These are phyloP conservation scores for Characodon lateralis DNA, from an alignment of 2,797 vertebrate species.

Conservation along the genomic window DNA sequence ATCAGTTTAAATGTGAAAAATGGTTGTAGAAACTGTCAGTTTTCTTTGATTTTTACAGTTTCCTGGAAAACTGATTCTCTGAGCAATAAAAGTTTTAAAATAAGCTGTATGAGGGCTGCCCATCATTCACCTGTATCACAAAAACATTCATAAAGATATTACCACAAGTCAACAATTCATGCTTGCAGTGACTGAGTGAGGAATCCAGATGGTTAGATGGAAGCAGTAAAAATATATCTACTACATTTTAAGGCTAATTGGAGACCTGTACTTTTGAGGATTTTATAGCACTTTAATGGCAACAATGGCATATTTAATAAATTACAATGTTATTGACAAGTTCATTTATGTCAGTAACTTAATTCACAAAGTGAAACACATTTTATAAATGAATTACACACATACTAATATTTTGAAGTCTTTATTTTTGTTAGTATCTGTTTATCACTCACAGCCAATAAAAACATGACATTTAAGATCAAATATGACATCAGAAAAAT, in stretches of 20 bases:
- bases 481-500: not conserved
- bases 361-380: not conserved
- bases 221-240: not conserved
- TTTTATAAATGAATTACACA: not conserved
- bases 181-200: not conserved
- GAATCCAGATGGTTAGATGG: not conserved
- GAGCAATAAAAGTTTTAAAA: not conserved
- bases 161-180: not conserved
- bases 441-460: not conserved
- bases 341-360: too few species aligned
- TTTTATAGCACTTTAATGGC: not conserved
- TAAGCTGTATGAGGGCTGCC: not conserved
- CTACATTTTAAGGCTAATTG: not conserved
- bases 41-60: not conserved
- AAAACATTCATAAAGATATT: not conserved
- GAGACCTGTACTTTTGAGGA: not conserved
- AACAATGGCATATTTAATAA: not conserved
- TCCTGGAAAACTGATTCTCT: not conserved
- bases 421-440: not conserved
- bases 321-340: not conserved
- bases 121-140: not conserved
- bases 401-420: not conserved
- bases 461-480: not conserved
- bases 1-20: not conserved
- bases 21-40: not conserved